Base-by-base conservation (phyloP, 2,113 vertebrate species). In the Muntiacus muntjak region DNA sequence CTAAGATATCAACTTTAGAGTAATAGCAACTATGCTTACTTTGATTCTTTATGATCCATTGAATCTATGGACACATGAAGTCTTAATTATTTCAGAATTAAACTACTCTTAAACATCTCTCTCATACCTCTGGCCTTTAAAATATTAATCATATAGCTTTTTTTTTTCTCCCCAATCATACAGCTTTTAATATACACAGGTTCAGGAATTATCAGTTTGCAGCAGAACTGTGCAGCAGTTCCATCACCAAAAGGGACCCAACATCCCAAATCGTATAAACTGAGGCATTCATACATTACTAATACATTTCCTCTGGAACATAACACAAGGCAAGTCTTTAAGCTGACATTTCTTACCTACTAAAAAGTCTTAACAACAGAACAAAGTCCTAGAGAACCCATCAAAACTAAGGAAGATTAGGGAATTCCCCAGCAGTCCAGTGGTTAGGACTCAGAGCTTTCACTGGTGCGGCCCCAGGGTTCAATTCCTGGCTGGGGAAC, bases 261-360 rank as follows among this genome's bases (percentile, higher is more conserved):
- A 87, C 28, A 86, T 92, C 52, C 16, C 58, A 62, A 88, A 50
- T 7, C 71, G 40, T 67, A 71, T 36, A 84, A 58, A 84, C 36
- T 60, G 60, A 87, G 83, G n/a, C 58, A 89, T 30, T 83, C 52
- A 93, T 40, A 58, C 4, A 15, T 52, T 40, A 58, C 40, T 57
- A 15, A 87, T 30, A 17, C 17, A 88, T 81, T 43, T 82, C 19
- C 54, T 81, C 33, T 64, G 47, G 40, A 45, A 30, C n/a, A 30
- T 26, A 74, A 85, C 33, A 55, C 88, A 93, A 95, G 84, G 62
- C 95, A 97, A 92, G 50, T 2, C 62, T 95, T 95, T 97, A 21
- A 88, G 85, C 89, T 95, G 97, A 98, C 96, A 95, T 98, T 87
- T 96, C 25, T 98, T 33, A 95, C 95, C 97, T 96, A 98, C 85